phyloP scores from a whole-genome alignment of 2,113 vertebrate species.

The Proteles cristata region DNA sequence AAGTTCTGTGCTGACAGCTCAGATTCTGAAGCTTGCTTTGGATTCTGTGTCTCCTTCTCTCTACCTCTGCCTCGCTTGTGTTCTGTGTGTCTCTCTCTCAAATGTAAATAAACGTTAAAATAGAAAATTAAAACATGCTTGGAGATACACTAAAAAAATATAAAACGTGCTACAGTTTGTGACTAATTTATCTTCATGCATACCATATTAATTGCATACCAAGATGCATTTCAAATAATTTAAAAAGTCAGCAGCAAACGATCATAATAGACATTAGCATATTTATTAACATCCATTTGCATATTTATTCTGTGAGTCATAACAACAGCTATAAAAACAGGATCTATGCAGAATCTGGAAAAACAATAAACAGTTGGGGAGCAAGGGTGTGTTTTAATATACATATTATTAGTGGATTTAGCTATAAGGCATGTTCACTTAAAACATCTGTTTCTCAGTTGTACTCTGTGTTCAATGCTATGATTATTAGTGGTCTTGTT shows the following conservation, averaged over 20 bases:
- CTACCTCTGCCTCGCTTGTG: too few relatives aligned
- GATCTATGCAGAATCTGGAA: conserved; percentile 40
- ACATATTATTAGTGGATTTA: conserved; percentile 43
- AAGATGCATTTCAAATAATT: not conserved
- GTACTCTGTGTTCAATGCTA: conserved; percentile 1
- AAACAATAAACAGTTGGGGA: conserved; percentile 51
- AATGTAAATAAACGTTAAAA: too few relatives aligned
- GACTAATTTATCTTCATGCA: not conserved
- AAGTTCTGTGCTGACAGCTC: too few relatives aligned
- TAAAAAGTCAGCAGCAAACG: conserved; percentile 15
- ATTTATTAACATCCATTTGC: not conserved
- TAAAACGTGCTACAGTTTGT: not conserved
- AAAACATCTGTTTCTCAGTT: conserved; percentile 76
- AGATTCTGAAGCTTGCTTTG: too few relatives aligned
- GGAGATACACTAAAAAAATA: not conserved
- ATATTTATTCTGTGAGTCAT: conserved; percentile 61
- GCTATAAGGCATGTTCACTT: not conserved
- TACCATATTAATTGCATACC: not conserved
- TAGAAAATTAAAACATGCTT: not conserved
- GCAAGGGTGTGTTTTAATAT: conserved; percentile 52
- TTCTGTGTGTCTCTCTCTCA: too few relatives aligned
- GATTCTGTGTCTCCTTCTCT: too few relatives aligned
- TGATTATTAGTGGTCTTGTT: conserved; percentile 62
- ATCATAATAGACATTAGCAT: not conserved
- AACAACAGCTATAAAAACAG: conserved; percentile 62